A percentile compares a stretch with the other conserved stretches of the same genome.
phyloP scores from a whole-genome alignment of 2,888 invertebrate genomes.

The Piscicola geometra region DNA sequence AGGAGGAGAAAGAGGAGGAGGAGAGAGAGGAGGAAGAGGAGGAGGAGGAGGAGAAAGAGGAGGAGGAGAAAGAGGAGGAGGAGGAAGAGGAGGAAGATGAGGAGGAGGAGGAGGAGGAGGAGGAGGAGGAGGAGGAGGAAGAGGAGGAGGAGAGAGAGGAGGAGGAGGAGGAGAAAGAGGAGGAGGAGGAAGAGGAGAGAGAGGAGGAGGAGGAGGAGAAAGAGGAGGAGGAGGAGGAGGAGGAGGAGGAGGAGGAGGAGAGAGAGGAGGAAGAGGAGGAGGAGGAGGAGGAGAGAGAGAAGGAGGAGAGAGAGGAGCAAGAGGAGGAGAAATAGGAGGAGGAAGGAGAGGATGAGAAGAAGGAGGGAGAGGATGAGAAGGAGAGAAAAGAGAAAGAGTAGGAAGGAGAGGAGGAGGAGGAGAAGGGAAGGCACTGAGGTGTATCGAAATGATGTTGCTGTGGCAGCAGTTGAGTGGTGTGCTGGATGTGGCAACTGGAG shows the following conservation, averaged over 20 bases:
- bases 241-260: constrained; percentile 18
- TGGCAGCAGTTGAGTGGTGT: too few species aligned
- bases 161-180: not conserved
- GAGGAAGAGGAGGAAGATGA: not conserved
- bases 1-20: not conserved
- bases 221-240: not conserved
- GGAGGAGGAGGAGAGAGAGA: not conserved
- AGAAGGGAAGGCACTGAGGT: too few species aligned
- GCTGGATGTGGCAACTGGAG: too few species aligned
- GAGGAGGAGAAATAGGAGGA: too few species aligned
- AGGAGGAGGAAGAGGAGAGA: not conserved
- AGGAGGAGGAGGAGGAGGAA: not conserved
- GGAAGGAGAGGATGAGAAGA: too few species aligned
- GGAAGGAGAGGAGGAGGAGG: too few species aligned
- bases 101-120: not conserved
- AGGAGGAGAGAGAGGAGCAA: not conserved
- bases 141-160: not conserved
- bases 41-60: not conserved
- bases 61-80: not conserved
- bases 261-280: constrained; percentile 11
- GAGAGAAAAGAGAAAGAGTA: too few species aligned
- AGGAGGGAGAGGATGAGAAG: too few species aligned
- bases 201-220: not conserved
- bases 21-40: not conserved
- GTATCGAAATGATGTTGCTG: too few species aligned